Evolutionary conservation across 2,797 vertebrate species (phyloP).

Genomic region (Pangasius djambal): DNA sequence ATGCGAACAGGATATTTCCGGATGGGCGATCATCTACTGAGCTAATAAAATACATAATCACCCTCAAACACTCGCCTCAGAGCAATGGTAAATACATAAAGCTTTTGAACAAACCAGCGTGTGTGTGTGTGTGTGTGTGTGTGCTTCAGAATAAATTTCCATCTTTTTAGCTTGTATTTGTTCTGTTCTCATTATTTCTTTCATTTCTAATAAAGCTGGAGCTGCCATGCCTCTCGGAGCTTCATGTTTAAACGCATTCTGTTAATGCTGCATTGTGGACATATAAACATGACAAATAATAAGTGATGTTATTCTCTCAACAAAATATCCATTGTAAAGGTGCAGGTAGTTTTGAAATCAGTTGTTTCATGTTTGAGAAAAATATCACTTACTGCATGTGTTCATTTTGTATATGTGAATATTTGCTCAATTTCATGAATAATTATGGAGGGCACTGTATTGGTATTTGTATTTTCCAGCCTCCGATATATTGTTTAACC

Average conservation of each 20-base stretch:
- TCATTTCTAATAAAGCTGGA: conserved; percentile 4
- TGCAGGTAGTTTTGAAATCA: not conserved
- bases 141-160: conserved; percentile 59
- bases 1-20: conserved; percentile 68
- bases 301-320: not conserved
- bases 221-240: not conserved
- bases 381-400: not conserved
- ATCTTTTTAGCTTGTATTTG: conserved; percentile 42
- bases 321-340: not conserved
- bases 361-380: too few species aligned
- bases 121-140: conserved; percentile 24
- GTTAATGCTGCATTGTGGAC: not conserved
- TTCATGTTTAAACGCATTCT: not conserved
- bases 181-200: conserved; percentile 23
- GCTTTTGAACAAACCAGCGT: conserved; percentile 14
- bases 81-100: conserved; percentile 52
- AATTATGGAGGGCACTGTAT: not conserved
- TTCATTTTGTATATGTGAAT: not conserved
- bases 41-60: conserved; percentile 78
- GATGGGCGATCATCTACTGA: conserved; percentile 73
- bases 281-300: not conserved
- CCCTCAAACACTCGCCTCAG: conserved; percentile 62
- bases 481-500: not conserved
- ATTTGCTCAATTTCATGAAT: not conserved
- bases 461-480: not conserved